Conservation (phyloP, 2,888 invertebrate genomes). For the Malacosoma neustria region DNA sequence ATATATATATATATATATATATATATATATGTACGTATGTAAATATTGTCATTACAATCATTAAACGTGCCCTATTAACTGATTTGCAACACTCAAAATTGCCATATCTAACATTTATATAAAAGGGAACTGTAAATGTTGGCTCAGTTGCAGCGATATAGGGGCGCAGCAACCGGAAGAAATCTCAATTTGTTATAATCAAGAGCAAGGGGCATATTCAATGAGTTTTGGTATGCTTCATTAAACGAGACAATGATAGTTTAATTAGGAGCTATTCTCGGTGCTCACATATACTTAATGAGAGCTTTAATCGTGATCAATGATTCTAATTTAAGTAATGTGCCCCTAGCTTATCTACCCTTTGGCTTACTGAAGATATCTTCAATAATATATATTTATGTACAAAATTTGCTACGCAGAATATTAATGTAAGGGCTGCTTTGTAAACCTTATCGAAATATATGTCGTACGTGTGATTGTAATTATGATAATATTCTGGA, state of each 20-base stretch:
- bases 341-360: conserved; percentile 2
- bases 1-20: no score
- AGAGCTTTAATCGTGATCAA: conserved; percentile 46
- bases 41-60: no score
- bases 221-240: conserved; percentile 26
- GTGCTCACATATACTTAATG: conserved; percentile 24
- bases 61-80: no score
- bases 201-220: conserved; percentile 41
- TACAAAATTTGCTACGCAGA: conserved; percentile 26
- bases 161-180: no score
- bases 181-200: conserved; percentile 65
- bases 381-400: conserved; percentile 14
- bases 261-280: conserved; percentile 62
- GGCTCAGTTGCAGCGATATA: no score
- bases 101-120: no score
- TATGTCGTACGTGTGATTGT: conserved; percentile 28
- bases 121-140: no score
- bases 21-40: no score
- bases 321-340: conserved; percentile 20
- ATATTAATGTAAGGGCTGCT: conserved; percentile 32
- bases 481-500: conserved; percentile 24
- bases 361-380: conserved; percentile 10
- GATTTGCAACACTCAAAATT: no score
- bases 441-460: conserved; percentile 30
- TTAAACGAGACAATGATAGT: conserved; percentile 62